Evolutionary conservation across 2,888 invertebrate species (phyloP).

Genomic region (Belgica antarctica): DNA sequence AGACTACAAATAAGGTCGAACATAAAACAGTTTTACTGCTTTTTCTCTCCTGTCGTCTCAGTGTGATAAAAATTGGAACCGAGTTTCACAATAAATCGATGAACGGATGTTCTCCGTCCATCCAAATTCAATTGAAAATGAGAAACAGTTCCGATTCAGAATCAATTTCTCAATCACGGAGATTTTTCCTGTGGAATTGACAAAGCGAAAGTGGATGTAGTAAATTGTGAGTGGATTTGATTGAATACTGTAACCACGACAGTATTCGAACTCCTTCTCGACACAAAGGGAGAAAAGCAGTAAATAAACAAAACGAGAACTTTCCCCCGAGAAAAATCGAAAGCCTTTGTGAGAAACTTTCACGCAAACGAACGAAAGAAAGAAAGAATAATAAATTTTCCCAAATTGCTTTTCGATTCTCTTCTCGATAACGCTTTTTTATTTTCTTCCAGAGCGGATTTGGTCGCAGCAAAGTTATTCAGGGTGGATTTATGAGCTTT

Average conservation of each 20-base stretch:
- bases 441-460: neutral
- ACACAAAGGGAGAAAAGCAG: neutral
- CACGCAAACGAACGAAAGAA: neutral
- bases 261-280: neutral
- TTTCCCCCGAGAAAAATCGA: too few species aligned
- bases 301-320: neutral
- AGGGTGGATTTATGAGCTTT: neutral
- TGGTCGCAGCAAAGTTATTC: neutral
- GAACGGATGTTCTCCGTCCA: neutral
- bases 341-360: neutral
- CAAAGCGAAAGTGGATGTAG: neutral
- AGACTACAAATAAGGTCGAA: constrained; percentile 3
- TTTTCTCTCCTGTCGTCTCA: neutral
- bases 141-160: constrained; percentile 7
- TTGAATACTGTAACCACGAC: neutral
- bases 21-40: neutral
- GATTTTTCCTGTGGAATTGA: neutral
- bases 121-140: constrained; percentile 8
- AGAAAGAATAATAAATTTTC: constrained; percentile 24
- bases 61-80: neutral
- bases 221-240: constrained; percentile 24
- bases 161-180: constrained; percentile 26
- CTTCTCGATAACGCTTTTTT: neutral
- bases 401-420: constrained; percentile 28
- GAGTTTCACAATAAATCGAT: constrained; percentile 15